phyloP scores from a whole-genome alignment of 2,113 vertebrate genomes.

The Rhipidura dahli region DNA sequence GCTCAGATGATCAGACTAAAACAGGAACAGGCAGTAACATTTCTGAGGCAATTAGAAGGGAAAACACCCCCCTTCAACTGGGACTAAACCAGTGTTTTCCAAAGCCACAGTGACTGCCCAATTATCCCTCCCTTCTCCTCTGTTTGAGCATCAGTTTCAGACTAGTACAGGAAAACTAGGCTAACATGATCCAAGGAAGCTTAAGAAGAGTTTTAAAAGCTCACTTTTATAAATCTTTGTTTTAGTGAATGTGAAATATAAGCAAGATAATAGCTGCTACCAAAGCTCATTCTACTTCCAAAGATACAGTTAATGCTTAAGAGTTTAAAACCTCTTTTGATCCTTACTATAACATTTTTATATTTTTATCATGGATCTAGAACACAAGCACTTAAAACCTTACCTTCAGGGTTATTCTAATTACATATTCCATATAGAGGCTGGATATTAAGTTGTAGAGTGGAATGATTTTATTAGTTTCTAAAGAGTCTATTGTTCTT shows the following conservation, averaged over 20 bases:
- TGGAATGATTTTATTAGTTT: neutral
- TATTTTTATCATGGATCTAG: neutral
- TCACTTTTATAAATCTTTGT: neutral
- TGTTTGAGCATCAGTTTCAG: neutral
- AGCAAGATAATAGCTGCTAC: neutral
- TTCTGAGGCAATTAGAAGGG: neutral
- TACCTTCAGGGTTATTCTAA: neutral
- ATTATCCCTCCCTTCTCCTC: neutral
- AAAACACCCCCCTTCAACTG: neutral
- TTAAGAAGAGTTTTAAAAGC: neutral
- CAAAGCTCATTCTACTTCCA: neutral
- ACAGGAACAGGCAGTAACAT: neutral
- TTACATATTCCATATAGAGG: neutral
- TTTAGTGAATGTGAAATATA: neutral
- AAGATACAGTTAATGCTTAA: neutral
- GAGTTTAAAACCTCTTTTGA: neutral
- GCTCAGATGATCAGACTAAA: neutral
- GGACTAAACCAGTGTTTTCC: neutral
- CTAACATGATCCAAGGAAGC: neutral
- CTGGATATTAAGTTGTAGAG: neutral
- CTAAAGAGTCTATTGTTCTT: neutral
- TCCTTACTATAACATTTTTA: neutral
- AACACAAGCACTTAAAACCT: neutral
- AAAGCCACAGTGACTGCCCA: neutral
- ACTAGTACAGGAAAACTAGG: neutral